phyloP scores from a whole-genome alignment of 2,113 vertebrate species.

The Clarias batrachus region DNA sequence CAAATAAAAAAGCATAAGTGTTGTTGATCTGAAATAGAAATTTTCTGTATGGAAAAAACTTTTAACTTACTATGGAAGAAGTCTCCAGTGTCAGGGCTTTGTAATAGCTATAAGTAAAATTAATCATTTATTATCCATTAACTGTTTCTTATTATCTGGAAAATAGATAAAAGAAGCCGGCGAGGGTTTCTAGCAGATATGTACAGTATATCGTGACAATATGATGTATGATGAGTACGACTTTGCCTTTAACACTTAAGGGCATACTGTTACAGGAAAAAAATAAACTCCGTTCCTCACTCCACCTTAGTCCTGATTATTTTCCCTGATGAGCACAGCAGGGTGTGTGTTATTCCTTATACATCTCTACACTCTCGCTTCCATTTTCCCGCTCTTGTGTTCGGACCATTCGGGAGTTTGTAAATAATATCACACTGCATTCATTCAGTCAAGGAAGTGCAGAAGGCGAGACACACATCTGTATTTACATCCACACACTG shows the following conservation, averaged over 20 bases:
- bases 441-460: conserved; percentile 44
- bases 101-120: neutral
- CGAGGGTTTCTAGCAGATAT: neutral
- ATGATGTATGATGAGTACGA: too few species aligned
- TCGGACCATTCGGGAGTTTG: neutral
- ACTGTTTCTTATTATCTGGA: neutral
- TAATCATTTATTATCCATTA: too few species aligned
- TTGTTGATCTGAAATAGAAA: neutral
- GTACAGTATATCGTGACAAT: neutral
- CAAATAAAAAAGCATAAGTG: neutral
- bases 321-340: neutral
- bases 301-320: neutral
- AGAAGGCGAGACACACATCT: conserved; percentile 58
- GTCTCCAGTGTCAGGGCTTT: neutral
- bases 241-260: neutral
- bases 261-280: neutral
- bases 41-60: neutral
- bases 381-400: neutral
- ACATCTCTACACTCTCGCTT: neutral
- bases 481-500: conserved; percentile 55
- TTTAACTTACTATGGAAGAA: neutral
- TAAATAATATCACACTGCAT: neutral
- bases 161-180: neutral
- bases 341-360: neutral
- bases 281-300: neutral